Conservation (phyloP, 2,888 invertebrate genomes). For the Dryobota labecula region DNA sequence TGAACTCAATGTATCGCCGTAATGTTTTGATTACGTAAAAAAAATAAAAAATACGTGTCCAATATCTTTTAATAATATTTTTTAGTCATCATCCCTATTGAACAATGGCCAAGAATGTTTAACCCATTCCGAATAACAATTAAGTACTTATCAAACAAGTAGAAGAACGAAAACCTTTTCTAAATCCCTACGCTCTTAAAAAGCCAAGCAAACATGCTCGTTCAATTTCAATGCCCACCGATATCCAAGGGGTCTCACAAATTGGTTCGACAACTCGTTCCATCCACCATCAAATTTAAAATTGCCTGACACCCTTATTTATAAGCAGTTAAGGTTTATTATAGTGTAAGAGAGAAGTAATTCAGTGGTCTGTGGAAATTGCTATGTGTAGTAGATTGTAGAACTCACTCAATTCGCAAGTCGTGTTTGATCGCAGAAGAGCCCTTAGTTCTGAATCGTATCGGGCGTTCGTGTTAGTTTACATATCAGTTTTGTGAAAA, state of each 20-base stretch:
- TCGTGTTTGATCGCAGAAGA: slow-evolving; percentile 84
- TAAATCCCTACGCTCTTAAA: slow-evolving; percentile 62
- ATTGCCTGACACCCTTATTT: slow-evolving; percentile 52
- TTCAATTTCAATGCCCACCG: slow-evolving; percentile 80
- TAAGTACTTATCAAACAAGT: slow-evolving; percentile 20
- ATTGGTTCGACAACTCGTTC: slow-evolving; percentile 63
- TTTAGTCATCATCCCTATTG: no score
- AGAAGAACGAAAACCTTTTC: slow-evolving; percentile 32
- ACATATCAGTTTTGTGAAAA: slow-evolving; percentile 32
- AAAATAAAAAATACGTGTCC: no score
- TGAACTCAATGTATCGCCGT: no score
- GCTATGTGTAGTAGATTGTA: slow-evolving; percentile 60
- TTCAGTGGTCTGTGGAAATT: slow-evolving; percentile 43
- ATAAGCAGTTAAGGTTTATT: slow-evolving; percentile 59
- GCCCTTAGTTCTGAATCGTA: slow-evolving; percentile 68
- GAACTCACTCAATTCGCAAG: slow-evolving; percentile 85
- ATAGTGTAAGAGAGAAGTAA: slow-evolving; percentile 39
- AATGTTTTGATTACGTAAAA: no score
- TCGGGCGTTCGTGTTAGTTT: slow-evolving; percentile 50
- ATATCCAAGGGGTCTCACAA: slow-evolving; percentile 77
- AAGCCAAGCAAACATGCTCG: slow-evolving; percentile 79
- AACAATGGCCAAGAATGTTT: not conserved
- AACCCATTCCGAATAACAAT: slow-evolving; percentile 17
- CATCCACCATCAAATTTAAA: slow-evolving; percentile 27
- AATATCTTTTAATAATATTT: no score